phyloP scores from a whole-genome alignment of 2,113 vertebrate genomes.

The Neodon shergylaensis region DNA sequence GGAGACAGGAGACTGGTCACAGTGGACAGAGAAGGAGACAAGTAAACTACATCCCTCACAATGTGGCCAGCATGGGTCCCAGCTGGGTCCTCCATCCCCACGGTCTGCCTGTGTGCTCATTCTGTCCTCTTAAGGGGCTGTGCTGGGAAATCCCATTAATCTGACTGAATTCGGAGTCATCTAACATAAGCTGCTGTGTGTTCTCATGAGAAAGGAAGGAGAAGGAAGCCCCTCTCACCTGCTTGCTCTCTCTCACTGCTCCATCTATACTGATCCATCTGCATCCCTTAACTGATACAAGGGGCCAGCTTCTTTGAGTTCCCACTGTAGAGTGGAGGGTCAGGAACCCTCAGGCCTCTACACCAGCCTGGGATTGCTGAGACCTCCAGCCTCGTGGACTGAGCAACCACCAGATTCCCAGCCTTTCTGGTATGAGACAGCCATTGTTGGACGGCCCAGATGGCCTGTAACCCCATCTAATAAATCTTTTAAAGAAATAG shows the following conservation, averaged over 20 bases:
- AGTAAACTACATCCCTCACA: not conserved
- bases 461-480: not conserved
- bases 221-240: not conserved
- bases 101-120: not conserved
- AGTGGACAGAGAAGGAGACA: not conserved
- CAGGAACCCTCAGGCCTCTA: not conserved
- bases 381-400: not conserved
- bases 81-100: not conserved
- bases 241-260: not conserved
- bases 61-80: not conserved
- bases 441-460: not conserved
- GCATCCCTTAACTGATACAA: not conserved
- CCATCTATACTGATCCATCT: not conserved
- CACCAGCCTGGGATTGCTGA: not conserved
- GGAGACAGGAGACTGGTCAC: not conserved
- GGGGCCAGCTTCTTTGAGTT: not conserved
- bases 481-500: not conserved
- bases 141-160: not conserved
- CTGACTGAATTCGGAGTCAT: not conserved
- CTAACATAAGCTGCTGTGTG: not conserved
- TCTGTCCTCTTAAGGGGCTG: not conserved
- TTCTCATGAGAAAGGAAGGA: not conserved
- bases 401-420: not conserved
- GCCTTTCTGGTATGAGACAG: not conserved
- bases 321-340: not conserved